Conservation (phyloP, 2,888 invertebrate genomes). For the Pogonocherus hispidulus region DNA sequence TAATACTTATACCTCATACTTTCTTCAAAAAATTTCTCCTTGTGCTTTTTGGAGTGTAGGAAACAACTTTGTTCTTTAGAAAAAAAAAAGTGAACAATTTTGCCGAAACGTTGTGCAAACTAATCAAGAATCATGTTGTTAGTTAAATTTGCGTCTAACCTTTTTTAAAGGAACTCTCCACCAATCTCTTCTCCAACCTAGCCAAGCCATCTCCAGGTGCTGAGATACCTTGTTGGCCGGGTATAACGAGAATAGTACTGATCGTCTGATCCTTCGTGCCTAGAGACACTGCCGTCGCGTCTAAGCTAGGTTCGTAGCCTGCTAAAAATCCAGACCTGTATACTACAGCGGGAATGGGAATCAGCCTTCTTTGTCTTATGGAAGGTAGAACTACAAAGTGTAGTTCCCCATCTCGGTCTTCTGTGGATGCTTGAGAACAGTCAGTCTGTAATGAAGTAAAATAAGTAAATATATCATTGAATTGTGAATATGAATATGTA, state of each 20-base stretch:
- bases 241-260: constrained; percentile 86
- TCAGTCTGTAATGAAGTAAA: constrained; percentile 77
- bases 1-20: too few relatives aligned
- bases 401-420: constrained; percentile 87
- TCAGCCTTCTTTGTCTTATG: constrained; percentile 82
- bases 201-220: constrained; percentile 85
- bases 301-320: constrained; percentile 87
- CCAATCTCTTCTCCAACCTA: constrained; percentile 79
- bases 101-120: too few relatives aligned
- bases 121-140: too few relatives aligned
- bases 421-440: constrained; percentile 80
- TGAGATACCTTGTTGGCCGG: constrained; percentile 86
- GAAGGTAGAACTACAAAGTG: constrained; percentile 88
- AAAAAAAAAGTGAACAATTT: too few relatives aligned
- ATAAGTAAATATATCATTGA: neutral
- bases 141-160: constrained; percentile 55
- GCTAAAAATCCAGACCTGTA: constrained; percentile 84
- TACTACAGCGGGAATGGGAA: constrained; percentile 88
- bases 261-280: constrained; percentile 80
- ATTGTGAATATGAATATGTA: too few relatives aligned
- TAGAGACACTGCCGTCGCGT: constrained; percentile 86
- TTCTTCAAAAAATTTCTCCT: too few relatives aligned
- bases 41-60: too few relatives aligned
- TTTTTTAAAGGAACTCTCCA: constrained; percentile 77
- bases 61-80: too few relatives aligned